Conservation (phyloP, 2,113 vertebrate species). For the Lycaon pictus region DNA sequence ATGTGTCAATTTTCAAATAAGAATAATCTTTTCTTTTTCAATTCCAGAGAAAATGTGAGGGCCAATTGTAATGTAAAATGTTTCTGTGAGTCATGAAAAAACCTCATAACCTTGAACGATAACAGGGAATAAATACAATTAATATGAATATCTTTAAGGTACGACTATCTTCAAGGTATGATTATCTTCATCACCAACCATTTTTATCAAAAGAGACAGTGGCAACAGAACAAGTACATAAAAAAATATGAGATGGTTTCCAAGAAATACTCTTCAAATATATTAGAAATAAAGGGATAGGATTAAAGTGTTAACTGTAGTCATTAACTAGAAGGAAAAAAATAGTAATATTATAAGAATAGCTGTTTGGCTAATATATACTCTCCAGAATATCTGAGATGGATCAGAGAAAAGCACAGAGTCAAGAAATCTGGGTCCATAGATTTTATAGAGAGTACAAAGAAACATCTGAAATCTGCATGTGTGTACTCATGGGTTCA, state of each 20-base stretch:
- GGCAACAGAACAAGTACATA: not conserved
- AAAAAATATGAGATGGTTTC: not conserved
- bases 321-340: not conserved
- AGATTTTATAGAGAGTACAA: not conserved
- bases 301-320: not conserved
- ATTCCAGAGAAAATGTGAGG: not conserved
- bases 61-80: not conserved
- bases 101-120: not conserved
- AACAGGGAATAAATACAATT: not conserved
- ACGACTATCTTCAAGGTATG: not conserved
- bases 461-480: not conserved
- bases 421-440: not conserved
- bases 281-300: not conserved
- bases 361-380: not conserved
- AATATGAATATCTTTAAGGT: not conserved
- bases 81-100: not conserved
- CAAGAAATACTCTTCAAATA: not conserved
- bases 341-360: not conserved
- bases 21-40: not conserved
- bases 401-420: not conserved
- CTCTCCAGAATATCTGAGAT: not conserved
- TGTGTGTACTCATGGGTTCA: fast-evolving
- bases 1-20: not conserved
- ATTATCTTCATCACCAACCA: not conserved
- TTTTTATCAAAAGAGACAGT: not conserved